These are phyloP conservation scores for Thamnophis elegans DNA, from an alignment of 2,797 vertebrate genomes.

Conservation along the genomic window DNA sequence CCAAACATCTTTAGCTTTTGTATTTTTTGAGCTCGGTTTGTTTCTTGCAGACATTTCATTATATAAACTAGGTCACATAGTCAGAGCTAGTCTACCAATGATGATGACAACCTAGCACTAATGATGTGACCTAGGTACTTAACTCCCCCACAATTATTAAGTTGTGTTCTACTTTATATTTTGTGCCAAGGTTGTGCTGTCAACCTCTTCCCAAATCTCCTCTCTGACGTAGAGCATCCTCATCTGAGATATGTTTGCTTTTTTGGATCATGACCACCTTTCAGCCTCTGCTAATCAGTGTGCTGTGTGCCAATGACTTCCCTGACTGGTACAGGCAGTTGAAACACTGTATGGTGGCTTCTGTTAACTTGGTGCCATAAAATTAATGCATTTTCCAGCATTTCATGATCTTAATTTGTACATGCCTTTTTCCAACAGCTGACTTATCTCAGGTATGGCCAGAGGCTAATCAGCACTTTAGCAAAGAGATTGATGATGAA, in stretches of 20 bases:
- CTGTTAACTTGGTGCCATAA: neutral
- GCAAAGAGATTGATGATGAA: slow-evolving; percentile 99
- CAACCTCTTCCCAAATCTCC: neutral
- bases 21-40: neutral
- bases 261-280: neutral
- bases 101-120: neutral
- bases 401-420: neutral
- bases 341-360: neutral
- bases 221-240: neutral
- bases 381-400: neutral
- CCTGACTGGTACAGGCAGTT: neutral
- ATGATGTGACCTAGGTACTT: neutral
- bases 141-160: neutral
- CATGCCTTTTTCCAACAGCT: slow-evolving; percentile 72
- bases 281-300: neutral
- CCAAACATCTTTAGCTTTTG: neutral
- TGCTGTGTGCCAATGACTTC: neutral
- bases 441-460: slow-evolving; percentile 99
- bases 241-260: neutral
- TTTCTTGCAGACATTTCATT: neutral
- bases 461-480: slow-evolving; percentile 99
- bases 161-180: neutral
- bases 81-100: neutral
- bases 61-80: neutral
- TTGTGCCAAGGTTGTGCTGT: neutral